Conservation (phyloP, 1,140 invertebrate genomes). For the Scaptomyza pallida region DNA sequence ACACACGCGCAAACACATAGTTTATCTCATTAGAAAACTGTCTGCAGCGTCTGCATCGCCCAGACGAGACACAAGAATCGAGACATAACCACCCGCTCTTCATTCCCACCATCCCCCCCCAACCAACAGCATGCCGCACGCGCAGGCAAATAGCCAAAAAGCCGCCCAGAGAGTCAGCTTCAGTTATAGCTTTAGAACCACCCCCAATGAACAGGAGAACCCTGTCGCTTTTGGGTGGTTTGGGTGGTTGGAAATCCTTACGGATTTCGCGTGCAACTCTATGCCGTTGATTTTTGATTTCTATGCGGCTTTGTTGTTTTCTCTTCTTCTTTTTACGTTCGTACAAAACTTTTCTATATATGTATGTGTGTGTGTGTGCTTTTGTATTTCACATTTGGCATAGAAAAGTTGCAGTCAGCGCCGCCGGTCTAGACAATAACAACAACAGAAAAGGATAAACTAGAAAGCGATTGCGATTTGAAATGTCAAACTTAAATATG, state of each 20-base stretch:
- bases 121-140: constrained; percentile 23
- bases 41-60: constrained; percentile 60
- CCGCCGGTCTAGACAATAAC: constrained; percentile 57
- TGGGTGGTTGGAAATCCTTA: constrained; percentile 15
- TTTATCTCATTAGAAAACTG: constrained; percentile 72
- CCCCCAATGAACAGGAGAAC: constrained; percentile 44
- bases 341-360: constrained; percentile 36
- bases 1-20: constrained; percentile 38
- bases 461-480: background rate
- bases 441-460: too few relatives aligned
- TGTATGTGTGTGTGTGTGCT: background rate
- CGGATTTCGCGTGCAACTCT: constrained; percentile 56
- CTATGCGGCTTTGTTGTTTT: constrained; percentile 42
- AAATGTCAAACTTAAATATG: constrained; percentile 5
- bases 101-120: background rate
- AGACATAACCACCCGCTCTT: constrained; percentile 16
- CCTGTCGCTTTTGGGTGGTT: constrained; percentile 8
- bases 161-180: constrained; percentile 29
- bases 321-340: too few relatives aligned
- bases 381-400: constrained; percentile 43
- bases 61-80: constrained; percentile 49
- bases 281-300: constrained; percentile 74
- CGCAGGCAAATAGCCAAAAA: constrained; percentile 57
- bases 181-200: constrained; percentile 35
- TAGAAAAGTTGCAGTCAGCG: constrained; percentile 44